A percentile compares a stretch with the other conserved stretches of the same genome.
These are phyloP conservation scores for Amniataba percoides DNA, from an alignment of 2,797 vertebrate genomes.

Conservation along the genomic window DNA sequence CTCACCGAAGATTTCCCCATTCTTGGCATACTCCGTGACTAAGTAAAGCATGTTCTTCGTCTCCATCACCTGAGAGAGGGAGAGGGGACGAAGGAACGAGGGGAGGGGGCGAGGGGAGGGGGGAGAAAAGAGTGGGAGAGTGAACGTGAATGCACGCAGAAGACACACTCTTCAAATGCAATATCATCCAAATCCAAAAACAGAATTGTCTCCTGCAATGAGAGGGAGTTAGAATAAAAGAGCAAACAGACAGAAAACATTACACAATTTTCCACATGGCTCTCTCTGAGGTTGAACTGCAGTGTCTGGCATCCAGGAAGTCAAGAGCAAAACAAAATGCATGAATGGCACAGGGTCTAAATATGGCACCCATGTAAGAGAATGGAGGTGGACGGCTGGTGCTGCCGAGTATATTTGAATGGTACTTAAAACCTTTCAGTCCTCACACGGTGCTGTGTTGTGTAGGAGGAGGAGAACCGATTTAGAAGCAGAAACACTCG, in stretches of 20 bases:
- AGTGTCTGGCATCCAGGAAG: conserved; percentile 50
- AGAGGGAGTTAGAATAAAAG: conserved; percentile 30
- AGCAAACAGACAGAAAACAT: conserved; percentile 48
- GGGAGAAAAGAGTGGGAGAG: conserved; percentile 42
- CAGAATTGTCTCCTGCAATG: conserved; percentile 36
- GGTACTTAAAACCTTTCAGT: conserved; percentile 75
- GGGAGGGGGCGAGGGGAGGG: conserved; percentile 34
- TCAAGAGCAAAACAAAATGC: conserved; percentile 66
- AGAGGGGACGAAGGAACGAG: conserved; percentile 39
- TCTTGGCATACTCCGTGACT: conserved; percentile 99
- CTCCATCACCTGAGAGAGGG: conserved; percentile 94
- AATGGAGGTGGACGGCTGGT: conserved; percentile 74
- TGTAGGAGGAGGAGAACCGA: conserved; percentile 80
- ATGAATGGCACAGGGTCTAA: conserved; percentile 77
- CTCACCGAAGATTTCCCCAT: conserved; percentile 99
- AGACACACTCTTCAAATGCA: conserved; percentile 34
- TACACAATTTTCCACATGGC: conserved; percentile 46
- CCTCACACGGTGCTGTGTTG: conserved; percentile 61
- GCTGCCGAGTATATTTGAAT: conserved; percentile 73
- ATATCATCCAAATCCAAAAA: conserved; percentile 18
- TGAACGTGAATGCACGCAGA: conserved; percentile 50
- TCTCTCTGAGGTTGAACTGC: conserved; percentile 35
- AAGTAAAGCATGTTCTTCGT: conserved; percentile 99
- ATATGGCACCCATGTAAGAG: conserved; percentile 69
- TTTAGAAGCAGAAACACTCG: conserved; percentile 82